These are phyloP conservation scores for Leptodactylus fallax DNA, from an alignment of 2,797 vertebrate genomes.

Conservation along the genomic window DNA sequence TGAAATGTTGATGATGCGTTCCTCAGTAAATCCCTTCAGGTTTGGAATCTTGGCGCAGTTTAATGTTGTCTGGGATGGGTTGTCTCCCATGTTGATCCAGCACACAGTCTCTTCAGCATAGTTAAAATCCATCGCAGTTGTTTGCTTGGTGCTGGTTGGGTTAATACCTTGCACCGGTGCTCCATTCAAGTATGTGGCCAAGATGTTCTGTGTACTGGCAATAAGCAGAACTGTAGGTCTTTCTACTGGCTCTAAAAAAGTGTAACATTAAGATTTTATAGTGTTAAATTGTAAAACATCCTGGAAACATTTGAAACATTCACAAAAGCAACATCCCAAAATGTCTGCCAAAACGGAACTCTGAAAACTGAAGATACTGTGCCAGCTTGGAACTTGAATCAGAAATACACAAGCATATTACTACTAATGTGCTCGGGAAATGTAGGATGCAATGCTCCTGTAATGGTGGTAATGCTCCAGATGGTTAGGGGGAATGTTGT, in stretches of 20 bases:
- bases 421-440: neutral
- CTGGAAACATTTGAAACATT: neutral
- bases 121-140: constrained; percentile 96
- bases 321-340: neutral
- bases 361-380: neutral
- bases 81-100: constrained; percentile 95
- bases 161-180: constrained; percentile 83
- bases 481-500: neutral
- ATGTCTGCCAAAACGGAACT: neutral
- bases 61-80: constrained; percentile 85
- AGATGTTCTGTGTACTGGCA: constrained; percentile 93
- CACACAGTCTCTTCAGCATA: constrained; percentile 91
- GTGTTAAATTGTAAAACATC: neutral
- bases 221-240: constrained; percentile 90
- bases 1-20: constrained; percentile 92
- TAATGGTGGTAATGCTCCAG: neutral
- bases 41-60: constrained; percentile 93
- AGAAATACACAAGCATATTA: neutral
- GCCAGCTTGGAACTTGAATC: neutral
- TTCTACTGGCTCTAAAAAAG: constrained; percentile 86
- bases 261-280: neutral
- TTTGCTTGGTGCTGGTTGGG: constrained; percentile 89
- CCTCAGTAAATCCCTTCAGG: constrained; percentile 87
- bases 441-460: neutral
- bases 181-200: constrained; percentile 89